Evolutionary conservation across 1,140 invertebrate genomes (phyloP), one percentile per base, ranked within the genome.

Genomic region (Grapholita molesta): DNA sequence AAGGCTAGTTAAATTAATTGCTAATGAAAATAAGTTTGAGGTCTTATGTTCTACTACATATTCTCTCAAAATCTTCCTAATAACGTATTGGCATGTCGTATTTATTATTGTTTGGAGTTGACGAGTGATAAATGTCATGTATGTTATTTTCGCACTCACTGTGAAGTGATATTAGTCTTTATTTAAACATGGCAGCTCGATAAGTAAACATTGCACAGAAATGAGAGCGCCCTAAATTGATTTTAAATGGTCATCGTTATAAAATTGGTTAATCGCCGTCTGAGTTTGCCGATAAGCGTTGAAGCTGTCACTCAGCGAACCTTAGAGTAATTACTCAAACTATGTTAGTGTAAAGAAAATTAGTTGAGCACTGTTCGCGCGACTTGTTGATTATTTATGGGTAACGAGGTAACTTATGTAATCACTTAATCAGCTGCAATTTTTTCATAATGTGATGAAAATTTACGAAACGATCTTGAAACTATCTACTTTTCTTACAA

Each of bases 1-100:
- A 71, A 79, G 72, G 76, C 70, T 75, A 72, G 61, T 70, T 57
- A 64, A 66, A 70, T 76, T 76, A 76, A 70, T 65, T 64, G 55
- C 21, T 65, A 23, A 33, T 66, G 53, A 68, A 66, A 64, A 30
- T 3, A 30, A 42, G 12, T 6, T 15, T 18, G n/a, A 42, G 12
- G 9, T 35, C 12, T 11, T 12, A 35, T 35, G 33, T 35, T 35
- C 1, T 35, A 35, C 9, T 15, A 12, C 33, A 9, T 35, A 12
- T 35, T 9, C 32, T 33, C 6, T 8, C 11, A 33, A 33, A 38
- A n/a, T 38, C 12, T 38, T 38, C n/a, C 33, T 12, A 38, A 1
- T 11, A n/a, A n/a, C n/a, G 12, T n/a, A 2, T 38, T 38, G 33
- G 15, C n/a, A n/a, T 48, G 3, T 15, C 11, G 38, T 0, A 48